phyloP scores from a whole-genome alignment of 2,113 vertebrate genomes.

The Heptranchias perlo region DNA sequence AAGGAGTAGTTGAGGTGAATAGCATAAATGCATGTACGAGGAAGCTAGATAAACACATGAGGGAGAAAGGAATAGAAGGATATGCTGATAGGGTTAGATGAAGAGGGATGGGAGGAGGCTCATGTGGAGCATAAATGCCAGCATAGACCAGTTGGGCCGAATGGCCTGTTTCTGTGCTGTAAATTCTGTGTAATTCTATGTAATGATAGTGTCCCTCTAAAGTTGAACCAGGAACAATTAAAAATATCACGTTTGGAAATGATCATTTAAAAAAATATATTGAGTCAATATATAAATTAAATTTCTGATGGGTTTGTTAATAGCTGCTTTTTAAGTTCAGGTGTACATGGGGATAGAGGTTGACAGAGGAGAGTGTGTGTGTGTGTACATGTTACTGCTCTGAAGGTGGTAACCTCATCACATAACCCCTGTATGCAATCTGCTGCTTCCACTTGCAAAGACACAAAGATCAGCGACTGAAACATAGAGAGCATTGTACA shows the following conservation, averaged over 20 bases:
- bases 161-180: no score
- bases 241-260: neutral
- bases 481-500: constrained; percentile 17
- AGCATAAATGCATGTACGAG: no score
- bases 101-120: neutral
- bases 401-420: constrained; percentile 32
- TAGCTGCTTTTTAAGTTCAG: neutral
- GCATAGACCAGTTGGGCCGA: neutral
- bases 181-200: neutral
- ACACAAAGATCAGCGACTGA: neutral
- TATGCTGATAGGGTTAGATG: neutral
- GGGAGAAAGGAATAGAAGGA: neutral
- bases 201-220: neutral
- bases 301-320: neutral
- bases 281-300: neutral
- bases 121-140: no score
- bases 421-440: neutral
- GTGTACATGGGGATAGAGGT: neutral
- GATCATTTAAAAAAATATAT: neutral
- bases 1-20: no score
- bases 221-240: neutral
- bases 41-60: no score
- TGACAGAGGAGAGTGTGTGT: neutral
- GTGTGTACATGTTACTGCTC: constrained; percentile 32
- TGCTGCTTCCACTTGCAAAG: neutral